Evolutionary conservation across 1,140 invertebrate species (phyloP).

Genomic region (Camponotus vicinus): DNA sequence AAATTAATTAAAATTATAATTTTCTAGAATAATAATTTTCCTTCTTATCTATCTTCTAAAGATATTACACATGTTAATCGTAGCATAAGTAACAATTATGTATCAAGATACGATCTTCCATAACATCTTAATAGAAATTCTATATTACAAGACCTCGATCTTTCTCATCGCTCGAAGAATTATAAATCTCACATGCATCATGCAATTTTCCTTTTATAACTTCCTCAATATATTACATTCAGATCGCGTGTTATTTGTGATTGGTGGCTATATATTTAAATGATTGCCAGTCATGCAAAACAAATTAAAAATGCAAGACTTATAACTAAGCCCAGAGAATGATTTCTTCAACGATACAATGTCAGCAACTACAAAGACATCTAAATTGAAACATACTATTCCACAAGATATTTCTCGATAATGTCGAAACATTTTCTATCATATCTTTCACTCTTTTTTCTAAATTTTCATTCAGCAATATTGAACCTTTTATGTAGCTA

Average conservation of each 20-base stretch:
- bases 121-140: not conserved
- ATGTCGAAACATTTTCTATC: not conserved
- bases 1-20: not conserved
- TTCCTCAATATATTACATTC: conserved; percentile 28
- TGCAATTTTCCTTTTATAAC: conserved; percentile 27
- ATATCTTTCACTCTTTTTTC: not conserved
- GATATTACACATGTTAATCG: not conserved
- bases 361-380: not conserved
- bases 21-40: not conserved
- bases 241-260: conserved; percentile 35
- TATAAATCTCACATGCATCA: conserved; percentile 12
- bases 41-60: not conserved
- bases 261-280: not conserved
- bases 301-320: conserved; percentile 20
- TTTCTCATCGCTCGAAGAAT: not conserved
- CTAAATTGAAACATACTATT: not conserved
- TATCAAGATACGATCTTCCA: not conserved
- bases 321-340: not conserved
- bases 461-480: not conserved
- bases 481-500: not conserved
- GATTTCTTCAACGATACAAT: not conserved
- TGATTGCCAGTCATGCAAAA: conserved; percentile 23
- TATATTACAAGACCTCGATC: conserved; percentile 15
- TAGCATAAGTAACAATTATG: not conserved
- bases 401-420: not conserved